A percentile compares a stretch with the other conserved stretches of the same genome.
phyloP scores from a whole-genome alignment of 2,113 vertebrate genomes.

The Pica pica region DNA sequence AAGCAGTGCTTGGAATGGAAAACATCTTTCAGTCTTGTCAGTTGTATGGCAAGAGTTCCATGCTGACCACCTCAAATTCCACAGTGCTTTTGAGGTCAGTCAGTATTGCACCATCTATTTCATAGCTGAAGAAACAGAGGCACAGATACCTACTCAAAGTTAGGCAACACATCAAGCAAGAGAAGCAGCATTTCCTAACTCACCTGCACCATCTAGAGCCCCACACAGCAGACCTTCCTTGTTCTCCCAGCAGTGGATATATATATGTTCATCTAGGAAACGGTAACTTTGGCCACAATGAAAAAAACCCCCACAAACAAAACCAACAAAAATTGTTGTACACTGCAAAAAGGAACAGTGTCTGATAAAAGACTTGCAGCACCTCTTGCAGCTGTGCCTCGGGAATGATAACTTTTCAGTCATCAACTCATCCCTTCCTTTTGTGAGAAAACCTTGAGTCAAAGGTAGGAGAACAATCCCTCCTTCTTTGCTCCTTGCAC shows the following conservation, averaged over 20 bases:
- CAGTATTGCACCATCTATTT: neutral
- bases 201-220: conserved; percentile 53
- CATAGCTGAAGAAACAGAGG: neutral
- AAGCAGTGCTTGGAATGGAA: neutral
- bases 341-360: neutral
- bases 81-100: neutral
- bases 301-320: neutral
- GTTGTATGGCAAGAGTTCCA: neutral
- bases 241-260: neutral
- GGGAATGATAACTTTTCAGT: neutral
- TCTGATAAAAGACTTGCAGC: neutral
- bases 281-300: neutral
- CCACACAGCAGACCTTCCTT: neutral
- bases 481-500: neutral
- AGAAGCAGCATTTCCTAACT: conserved; percentile 4
- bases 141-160: neutral
- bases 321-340: neutral
- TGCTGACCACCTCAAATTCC: neutral
- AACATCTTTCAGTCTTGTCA: neutral
- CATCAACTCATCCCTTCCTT: fast-evolving
- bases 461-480: neutral
- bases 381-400: neutral
- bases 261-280: neutral
- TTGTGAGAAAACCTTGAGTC: neutral
- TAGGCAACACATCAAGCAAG: neutral